Evolutionary conservation across 2,797 vertebrate genomes (phyloP).

Genomic region (Brachyalestes nurse): DNA sequence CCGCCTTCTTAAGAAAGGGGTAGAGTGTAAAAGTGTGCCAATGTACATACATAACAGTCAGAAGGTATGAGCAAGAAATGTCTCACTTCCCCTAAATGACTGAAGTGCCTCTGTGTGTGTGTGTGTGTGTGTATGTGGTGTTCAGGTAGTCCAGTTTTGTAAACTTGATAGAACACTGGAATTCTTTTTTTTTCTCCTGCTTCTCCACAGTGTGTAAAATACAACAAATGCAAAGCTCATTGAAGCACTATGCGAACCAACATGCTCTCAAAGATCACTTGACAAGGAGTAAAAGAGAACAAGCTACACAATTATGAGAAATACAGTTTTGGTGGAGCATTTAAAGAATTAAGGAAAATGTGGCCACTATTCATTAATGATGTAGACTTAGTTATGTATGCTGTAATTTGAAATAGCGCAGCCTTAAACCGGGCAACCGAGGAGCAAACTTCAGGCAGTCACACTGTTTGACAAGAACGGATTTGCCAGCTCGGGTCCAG

Average conservation of each 20-base stretch:
- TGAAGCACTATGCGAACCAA: background rate
- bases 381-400: background rate
- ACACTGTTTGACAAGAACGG: background rate
- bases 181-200: too few species aligned
- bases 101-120: slow-evolving; percentile 11
- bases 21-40: slow-evolving; percentile 41
- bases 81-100: slow-evolving; percentile 73
- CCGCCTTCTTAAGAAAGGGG: slow-evolving; percentile 49
- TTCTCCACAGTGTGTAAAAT: background rate
- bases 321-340: background rate
- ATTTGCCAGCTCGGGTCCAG: background rate
- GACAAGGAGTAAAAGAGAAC: background rate
- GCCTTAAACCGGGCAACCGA: background rate
- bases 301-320: background rate
- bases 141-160: background rate
- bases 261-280: background rate
- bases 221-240: background rate
- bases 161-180: background rate
- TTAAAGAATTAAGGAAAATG: too few species aligned
- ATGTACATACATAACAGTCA: background rate
- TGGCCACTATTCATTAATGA: background rate
- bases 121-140: slow-evolving; percentile 7
- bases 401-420: background rate
- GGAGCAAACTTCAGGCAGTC: background rate
- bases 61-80: slow-evolving; percentile 37